Evolutionary conservation across 2,888 invertebrate genomes (phyloP).

Genomic region (Tachina fera): DNA sequence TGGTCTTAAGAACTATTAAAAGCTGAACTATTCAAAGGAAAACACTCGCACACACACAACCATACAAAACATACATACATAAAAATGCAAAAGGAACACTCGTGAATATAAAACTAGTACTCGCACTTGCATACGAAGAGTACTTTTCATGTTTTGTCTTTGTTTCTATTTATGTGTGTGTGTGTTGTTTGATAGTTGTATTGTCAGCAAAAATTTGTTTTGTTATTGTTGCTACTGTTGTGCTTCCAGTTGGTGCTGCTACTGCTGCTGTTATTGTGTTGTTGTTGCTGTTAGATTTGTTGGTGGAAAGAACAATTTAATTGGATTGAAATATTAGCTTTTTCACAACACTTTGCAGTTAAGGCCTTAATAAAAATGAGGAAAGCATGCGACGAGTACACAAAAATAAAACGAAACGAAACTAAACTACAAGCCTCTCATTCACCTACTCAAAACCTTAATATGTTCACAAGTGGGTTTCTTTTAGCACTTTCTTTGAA

Average conservation of each 20-base stretch:
- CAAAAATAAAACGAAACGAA: slow-evolving; percentile 1
- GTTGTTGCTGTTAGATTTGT: background rate
- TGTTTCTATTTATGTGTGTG: background rate
- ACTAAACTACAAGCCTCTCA: slow-evolving; percentile 41
- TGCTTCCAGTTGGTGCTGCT: slow-evolving; percentile 23
- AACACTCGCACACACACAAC: slow-evolving; percentile 35
- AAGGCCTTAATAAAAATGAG: slow-evolving; percentile 40
- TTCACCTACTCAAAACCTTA: slow-evolving; percentile 44
- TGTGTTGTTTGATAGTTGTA: slow-evolving; percentile 33
- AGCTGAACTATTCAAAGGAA: slow-evolving; percentile 39
- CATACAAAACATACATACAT: slow-evolving; percentile 10
- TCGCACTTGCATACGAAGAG: slow-evolving; percentile 29
- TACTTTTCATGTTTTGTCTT: slow-evolving; percentile 27
- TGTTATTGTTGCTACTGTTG: slow-evolving; percentile 38
- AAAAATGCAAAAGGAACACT: slow-evolving; percentile 5
- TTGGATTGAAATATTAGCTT: slow-evolving; percentile 71
- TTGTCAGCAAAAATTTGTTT: slow-evolving; percentile 62
- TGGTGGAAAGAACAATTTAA: slow-evolving; percentile 69
- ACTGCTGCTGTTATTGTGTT: slow-evolving; percentile 6
- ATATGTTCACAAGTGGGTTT: slow-evolving; percentile 25
- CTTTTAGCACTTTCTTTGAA: slow-evolving; percentile 29
- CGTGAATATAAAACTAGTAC: background rate
- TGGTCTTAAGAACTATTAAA: slow-evolving; percentile 61
- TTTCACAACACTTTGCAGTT: slow-evolving; percentile 69
- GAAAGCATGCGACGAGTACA: slow-evolving; percentile 10